Conservation (phyloP, 1,140 invertebrate genomes). For the Drosophila orosa region DNA sequence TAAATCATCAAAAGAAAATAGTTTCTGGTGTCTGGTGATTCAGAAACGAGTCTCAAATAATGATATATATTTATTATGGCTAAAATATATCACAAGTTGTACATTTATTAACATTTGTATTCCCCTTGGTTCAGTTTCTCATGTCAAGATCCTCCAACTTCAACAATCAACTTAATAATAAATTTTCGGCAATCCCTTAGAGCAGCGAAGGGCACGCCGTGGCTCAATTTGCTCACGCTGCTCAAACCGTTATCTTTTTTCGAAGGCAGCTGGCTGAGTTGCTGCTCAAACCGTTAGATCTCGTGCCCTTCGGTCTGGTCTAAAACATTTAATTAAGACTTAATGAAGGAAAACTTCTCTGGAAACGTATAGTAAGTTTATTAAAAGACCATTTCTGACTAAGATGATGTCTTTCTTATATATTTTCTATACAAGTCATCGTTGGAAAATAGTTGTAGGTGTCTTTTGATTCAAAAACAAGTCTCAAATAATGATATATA, state of each 20-base stretch:
- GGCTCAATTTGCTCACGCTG: no score
- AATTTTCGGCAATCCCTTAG: background rate
- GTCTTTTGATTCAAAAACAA: background rate
- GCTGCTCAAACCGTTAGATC: no score
- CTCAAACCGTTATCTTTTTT: no score
- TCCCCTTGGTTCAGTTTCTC: background rate
- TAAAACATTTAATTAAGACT: background rate
- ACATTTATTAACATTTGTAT: background rate
- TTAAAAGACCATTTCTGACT: no score
- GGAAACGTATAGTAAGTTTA: background rate
- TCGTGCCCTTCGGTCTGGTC: no score
- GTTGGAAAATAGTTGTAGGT: background rate
- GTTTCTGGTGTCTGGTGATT: background rate
- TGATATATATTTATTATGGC: background rate
- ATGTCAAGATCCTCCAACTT: background rate
- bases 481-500: no score
- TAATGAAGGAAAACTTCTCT: background rate
- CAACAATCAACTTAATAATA: conserved; percentile 1
- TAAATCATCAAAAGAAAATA: no score
- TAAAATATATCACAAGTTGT: background rate
- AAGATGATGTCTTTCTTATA: background rate
- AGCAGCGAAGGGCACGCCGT: no score
- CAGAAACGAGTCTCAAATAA: no score
- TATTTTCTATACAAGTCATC: background rate
- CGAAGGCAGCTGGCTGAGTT: no score